phyloP scores from a whole-genome alignment of 2,113 vertebrate genomes.

The Lampris megalopsis region DNA sequence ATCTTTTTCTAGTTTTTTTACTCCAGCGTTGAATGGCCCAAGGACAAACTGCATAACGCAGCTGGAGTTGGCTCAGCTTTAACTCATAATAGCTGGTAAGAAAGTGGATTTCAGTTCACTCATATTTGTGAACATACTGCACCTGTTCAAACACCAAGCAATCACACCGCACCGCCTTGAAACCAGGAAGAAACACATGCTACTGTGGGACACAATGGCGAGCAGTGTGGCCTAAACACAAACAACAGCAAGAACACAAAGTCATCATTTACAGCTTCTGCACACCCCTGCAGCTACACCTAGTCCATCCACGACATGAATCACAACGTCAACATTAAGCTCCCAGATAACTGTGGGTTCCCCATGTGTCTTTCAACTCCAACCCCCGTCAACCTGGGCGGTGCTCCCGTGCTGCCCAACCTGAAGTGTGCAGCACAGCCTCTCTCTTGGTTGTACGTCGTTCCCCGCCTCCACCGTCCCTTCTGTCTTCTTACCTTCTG shows the following conservation, averaged over 20 bases:
- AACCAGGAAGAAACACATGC: not conserved
- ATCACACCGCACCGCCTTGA: not conserved
- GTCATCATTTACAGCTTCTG: not conserved
- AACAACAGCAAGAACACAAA: not conserved
- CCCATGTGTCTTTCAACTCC: slow-evolving; percentile 9
- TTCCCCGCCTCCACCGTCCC: too few species aligned
- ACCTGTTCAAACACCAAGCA: not conserved
- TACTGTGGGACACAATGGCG: not conserved
- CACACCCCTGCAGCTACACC: not conserved
- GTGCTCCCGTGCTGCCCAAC: not conserved
- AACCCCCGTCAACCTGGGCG: slow-evolving; percentile 9
- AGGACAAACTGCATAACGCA: not conserved
- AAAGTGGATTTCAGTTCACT: not conserved
- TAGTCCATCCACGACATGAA: slow-evolving; percentile 2
- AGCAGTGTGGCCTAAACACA: not conserved
- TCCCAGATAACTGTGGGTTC: not conserved
- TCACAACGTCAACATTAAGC: not conserved
- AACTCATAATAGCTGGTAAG: not conserved
- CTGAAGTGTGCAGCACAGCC: not conserved
- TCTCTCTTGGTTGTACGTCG: too few species aligned
- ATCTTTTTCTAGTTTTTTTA: not conserved
- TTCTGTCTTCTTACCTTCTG: too few species aligned
- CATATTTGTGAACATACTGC: not conserved
- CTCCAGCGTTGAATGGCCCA: not conserved
- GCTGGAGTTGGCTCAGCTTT: not conserved